phyloP scores from a whole-genome alignment of 1,140 invertebrate species.

The Drosophila busckii region DNA sequence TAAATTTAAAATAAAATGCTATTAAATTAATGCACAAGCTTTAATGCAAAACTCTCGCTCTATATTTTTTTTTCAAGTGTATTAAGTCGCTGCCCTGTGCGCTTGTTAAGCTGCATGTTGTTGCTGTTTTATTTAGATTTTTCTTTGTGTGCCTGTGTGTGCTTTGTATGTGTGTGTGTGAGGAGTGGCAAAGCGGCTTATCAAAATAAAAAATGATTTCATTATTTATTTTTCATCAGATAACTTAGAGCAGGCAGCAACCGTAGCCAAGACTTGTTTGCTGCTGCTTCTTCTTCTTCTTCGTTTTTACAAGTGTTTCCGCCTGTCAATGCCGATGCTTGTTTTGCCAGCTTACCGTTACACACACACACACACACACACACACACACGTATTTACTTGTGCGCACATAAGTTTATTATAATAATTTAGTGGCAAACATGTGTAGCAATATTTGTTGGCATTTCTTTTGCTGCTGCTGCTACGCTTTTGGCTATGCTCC shows the following conservation, averaged over 20 bases:
- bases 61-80: too few relatives aligned
- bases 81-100: too few relatives aligned
- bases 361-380: background rate
- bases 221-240: constrained; percentile 76
- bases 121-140: too few relatives aligned
- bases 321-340: constrained; percentile 41
- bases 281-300: constrained; percentile 46
- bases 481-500: background rate
- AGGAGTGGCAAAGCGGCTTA: constrained; percentile 63
- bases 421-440: constrained; percentile 72
- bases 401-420: constrained; percentile 62
- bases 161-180: background rate
- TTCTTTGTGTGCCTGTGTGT: background rate
- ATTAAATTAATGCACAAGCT: too few relatives aligned
- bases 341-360: constrained; percentile 30
- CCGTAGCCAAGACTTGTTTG: too few relatives aligned
- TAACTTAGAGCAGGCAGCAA: constrained; percentile 36
- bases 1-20: too few relatives aligned
- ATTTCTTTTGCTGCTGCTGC: constrained; percentile 11
- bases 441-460: constrained; percentile 51
- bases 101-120: too few relatives aligned
- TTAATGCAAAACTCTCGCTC: too few relatives aligned
- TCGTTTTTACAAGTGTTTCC: constrained; percentile 57
- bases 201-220: constrained; percentile 77
- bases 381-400: background rate